Conservation (phyloP, 2,888 invertebrate genomes). For the Blastobasis adustella region DNA sequence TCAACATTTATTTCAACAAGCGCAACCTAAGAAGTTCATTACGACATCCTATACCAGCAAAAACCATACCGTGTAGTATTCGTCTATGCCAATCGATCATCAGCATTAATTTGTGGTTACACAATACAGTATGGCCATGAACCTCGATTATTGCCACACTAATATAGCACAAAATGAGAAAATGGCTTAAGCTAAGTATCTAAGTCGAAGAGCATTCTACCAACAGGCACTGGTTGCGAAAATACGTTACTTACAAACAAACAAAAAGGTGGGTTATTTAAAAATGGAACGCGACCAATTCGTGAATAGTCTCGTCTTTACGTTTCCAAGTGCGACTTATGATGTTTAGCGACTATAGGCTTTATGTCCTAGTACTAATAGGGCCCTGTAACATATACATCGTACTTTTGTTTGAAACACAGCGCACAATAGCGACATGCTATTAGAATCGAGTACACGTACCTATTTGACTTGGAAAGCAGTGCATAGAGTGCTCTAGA, state of each 20-base stretch:
- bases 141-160: constrained; percentile 8
- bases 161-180: constrained; percentile 8
- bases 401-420: constrained; percentile 17
- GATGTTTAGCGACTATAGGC: constrained; percentile 18
- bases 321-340: constrained; percentile 25
- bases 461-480: constrained; percentile 62
- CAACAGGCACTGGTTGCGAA: constrained; percentile 36
- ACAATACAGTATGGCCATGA: constrained; percentile 15
- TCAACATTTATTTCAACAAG: too few species aligned
- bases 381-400: not conserved
- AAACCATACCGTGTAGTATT: too few species aligned
- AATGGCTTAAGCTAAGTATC: constrained; percentile 4
- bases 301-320: constrained; percentile 36
- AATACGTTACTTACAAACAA: constrained; percentile 25
- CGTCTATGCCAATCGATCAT: not conserved
- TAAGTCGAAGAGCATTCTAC: constrained; percentile 8
- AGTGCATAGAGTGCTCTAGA: constrained; percentile 40
- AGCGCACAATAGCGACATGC: constrained; percentile 40
- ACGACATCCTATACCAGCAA: too few species aligned
- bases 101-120: constrained; percentile 1
- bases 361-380: constrained; percentile 9
- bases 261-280: constrained; percentile 32
- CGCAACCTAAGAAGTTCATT: too few species aligned
- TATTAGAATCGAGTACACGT: constrained; percentile 50
- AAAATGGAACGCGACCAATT: constrained; percentile 64